Conservation (phyloP, 2,113 vertebrate species). For the Scomber scombrus region DNA sequence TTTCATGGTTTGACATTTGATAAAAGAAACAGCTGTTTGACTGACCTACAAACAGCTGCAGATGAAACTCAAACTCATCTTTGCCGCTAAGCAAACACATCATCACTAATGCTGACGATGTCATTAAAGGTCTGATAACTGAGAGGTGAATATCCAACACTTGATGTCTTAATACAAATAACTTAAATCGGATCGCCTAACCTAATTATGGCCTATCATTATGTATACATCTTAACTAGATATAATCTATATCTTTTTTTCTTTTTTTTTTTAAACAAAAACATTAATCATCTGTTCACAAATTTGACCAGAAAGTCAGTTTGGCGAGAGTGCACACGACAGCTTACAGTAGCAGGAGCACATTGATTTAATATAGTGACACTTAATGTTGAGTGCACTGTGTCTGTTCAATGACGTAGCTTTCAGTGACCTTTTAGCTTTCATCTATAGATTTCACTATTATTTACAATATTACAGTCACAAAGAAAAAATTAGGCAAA, state of each 20-base stretch:
- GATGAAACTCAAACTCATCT: conserved; percentile 3
- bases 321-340: conserved; percentile 68
- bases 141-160: conserved; percentile 16
- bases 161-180: conserved; percentile 44
- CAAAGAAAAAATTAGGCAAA: conserved; percentile 52
- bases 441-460: conserved; percentile 61
- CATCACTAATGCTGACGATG: not conserved
- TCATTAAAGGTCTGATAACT: conserved; percentile 23
- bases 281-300: conserved; percentile 63
- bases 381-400: conserved; percentile 47
- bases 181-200: conserved; percentile 39
- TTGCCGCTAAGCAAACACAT: conserved; percentile 11
- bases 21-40: conserved; percentile 6
- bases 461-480: conserved; percentile 68
- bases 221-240: conserved; percentile 61
- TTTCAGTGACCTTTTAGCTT: conserved; percentile 51
- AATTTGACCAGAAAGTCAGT: conserved; percentile 46
- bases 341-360: conserved; percentile 65
- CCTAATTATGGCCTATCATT: conserved; percentile 52
- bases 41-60: not conserved
- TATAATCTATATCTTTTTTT: conserved; percentile 40
- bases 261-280: conserved; percentile 41
- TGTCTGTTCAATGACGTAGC: conserved; percentile 49
- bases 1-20: conserved; percentile 4
- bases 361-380: conserved; percentile 56